Base-by-base conservation (phyloP, 2,888 invertebrate genomes). In the Agrochola lychnidis region DNA sequence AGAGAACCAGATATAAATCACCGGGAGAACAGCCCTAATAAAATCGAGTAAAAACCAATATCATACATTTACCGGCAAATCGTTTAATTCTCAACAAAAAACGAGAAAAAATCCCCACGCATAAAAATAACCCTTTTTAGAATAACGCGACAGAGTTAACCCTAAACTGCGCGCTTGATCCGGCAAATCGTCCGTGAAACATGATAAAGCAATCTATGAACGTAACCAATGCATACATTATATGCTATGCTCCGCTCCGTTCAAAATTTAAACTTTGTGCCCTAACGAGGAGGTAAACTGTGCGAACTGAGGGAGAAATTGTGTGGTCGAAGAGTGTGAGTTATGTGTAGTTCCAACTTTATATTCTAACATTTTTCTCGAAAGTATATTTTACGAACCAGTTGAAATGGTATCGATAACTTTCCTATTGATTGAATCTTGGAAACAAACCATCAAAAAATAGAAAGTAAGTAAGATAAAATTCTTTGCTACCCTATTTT, bases 121-220 rank as follows among this genome's bases (percentile, higher is more conserved):
- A 81, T 82, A 76, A 84, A 84, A 70, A 67, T 69, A 82, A 71
- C 75, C 62, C 70, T 77, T 81, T 80, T 76, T 74, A 53, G 56
- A 79, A 83, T 73, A 86, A 79, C 66, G 57, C 53, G 70, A 69
- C 64, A 66, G 71, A 75, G 69, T 69, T 72, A 73, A 77, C 62
- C 74, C 70, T 73, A 77, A 81, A 77, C 25, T 77, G 70, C 70
- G 76, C 61, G 72, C 75, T 79, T 63, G 78, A 78, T 78, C 74
- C 78, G 72, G 61, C 68, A 85, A 88, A 88, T 88, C 79, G 81
- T 69, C 88, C 81, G 85, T 87, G 76, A 88, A 88, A 79, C 86
- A 57, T 73, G 89, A 88, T 88, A 88, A 88, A 87, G 70, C 73
- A 71, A 84, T 86, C 79, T 79, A 83, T 77, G 66, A 45, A 59